These are phyloP conservation scores for Sebastes hubbsi DNA, from an alignment of 2,797 vertebrate species.

Conservation along the genomic window DNA sequence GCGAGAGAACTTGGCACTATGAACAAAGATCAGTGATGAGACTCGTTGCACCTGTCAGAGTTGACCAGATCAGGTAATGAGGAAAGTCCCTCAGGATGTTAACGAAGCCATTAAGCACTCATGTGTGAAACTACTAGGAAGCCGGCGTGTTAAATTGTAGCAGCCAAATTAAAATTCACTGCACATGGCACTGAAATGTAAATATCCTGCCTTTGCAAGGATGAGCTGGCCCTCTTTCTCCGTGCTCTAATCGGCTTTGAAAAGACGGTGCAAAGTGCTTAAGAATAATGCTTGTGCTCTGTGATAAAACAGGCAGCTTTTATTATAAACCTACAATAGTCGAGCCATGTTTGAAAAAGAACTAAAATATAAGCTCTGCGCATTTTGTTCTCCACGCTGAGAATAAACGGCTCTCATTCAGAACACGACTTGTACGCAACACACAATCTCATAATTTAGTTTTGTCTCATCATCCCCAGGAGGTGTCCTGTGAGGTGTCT, in stretches of 20 bases:
- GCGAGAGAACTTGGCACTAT: conserved; percentile 48
- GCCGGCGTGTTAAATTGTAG: conserved; percentile 58
- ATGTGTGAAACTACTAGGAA: conserved; percentile 70
- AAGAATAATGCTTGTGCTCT: conserved; percentile 70
- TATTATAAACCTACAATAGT: conserved; percentile 76
- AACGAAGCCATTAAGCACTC: conserved; percentile 73
- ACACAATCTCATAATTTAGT: conserved; percentile 20
- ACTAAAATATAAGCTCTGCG: conserved; percentile 53
- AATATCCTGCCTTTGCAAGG: conserved; percentile 74
- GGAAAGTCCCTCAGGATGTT: conserved; percentile 72
- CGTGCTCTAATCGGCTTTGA: conserved; percentile 74
- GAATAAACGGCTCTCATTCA: conserved; percentile 49
- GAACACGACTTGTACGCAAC: conserved; percentile 9
- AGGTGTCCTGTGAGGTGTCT: conserved; percentile 1
- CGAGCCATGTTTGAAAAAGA: conserved; percentile 64
- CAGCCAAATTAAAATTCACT: conserved; percentile 73
- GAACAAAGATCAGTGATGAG: conserved; percentile 70
- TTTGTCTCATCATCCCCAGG: conserved; percentile 19
- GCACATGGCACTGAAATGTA: conserved; percentile 73
- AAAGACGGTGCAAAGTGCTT: conserved; percentile 69
- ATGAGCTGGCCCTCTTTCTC: conserved; percentile 70
- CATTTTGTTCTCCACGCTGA: conserved; percentile 48
- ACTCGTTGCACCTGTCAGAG: conserved; percentile 75
- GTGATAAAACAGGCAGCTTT: conserved; percentile 76
- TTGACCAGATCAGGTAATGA: conserved; percentile 77